Conservation (phyloP, 2,888 invertebrate species). For the Boloria selene region DNA sequence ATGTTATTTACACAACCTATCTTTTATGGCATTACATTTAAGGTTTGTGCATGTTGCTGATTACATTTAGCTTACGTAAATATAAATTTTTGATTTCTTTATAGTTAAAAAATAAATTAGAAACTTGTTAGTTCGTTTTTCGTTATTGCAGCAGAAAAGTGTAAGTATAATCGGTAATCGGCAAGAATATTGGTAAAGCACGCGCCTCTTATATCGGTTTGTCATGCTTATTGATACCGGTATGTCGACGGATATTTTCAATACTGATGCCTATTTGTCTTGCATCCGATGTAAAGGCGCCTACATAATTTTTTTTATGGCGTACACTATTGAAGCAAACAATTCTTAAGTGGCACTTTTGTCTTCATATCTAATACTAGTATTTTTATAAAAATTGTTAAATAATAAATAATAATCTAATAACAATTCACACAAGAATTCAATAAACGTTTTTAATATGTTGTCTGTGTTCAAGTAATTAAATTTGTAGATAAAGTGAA, state of each 20-base stretch:
- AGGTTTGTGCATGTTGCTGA: constrained; percentile 20
- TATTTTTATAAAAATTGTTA: too few species aligned
- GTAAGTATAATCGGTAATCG: constrained; percentile 53
- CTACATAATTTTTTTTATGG: constrained; percentile 8
- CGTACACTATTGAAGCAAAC: background rate
- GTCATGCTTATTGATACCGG: constrained; percentile 49
- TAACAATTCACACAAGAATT: too few species aligned
- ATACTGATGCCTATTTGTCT: constrained; percentile 74
- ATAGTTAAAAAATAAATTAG: constrained; percentile 1
- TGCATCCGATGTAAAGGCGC: constrained; percentile 38
- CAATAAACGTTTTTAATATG: too few species aligned
- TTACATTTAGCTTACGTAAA: constrained; percentile 16
- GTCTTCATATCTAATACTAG: too few species aligned
- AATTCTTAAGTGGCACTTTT: background rate
- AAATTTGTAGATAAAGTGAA: background rate
- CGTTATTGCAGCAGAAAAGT: background rate
- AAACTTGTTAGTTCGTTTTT: background rate
- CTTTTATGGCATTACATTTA: constrained; percentile 30
- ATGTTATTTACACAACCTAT: constrained; percentile 35
- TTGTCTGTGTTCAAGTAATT: too few species aligned
- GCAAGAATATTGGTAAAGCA: constrained; percentile 56
- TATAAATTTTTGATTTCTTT: constrained; percentile 32
- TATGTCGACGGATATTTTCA: constrained; percentile 50
- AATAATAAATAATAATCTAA: too few species aligned
- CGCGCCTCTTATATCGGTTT: constrained; percentile 56